These are phyloP conservation scores for Lerista edwardsae DNA, from an alignment of 2,797 vertebrate species.

Conservation along the genomic window DNA sequence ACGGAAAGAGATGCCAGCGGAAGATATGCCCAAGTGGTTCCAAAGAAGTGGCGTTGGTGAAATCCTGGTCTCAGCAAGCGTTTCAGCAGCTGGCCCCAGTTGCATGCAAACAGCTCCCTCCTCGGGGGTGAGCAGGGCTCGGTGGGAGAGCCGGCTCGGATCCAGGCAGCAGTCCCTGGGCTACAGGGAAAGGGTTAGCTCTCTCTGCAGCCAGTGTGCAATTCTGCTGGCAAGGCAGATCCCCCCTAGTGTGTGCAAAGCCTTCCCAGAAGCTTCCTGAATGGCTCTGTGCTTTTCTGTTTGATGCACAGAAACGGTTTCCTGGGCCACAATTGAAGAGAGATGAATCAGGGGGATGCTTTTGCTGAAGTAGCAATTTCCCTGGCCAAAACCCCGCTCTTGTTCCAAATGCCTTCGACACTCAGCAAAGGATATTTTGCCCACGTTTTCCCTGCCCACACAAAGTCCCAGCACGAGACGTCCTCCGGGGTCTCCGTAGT, in stretches of 20 bases:
- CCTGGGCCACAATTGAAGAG: slow-evolving; percentile 7
- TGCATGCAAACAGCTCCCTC: not conserved
- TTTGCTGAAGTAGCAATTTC: not conserved
- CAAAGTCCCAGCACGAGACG: not conserved
- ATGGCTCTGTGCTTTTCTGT: slow-evolving; percentile 16
- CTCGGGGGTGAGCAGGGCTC: not conserved
- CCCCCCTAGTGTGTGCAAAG: not conserved
- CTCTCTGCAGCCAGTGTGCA: not conserved
- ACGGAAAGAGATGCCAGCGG: no score
- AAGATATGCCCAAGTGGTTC: not conserved
- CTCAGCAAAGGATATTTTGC: not conserved
- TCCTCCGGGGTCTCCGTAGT: not conserved
- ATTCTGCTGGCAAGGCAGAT: slow-evolving; percentile 2
- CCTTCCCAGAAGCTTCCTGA: slow-evolving; percentile 12
- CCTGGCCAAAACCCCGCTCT: not conserved
- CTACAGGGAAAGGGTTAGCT: not conserved
- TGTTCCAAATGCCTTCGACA: not conserved
- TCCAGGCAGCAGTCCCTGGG: slow-evolving; percentile 17
- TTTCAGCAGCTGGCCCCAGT: not conserved
- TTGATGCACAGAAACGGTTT: slow-evolving; percentile 20
- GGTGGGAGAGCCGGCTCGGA: not conserved
- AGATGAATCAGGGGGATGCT: not conserved
- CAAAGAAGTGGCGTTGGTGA: not conserved
- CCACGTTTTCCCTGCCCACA: not conserved
- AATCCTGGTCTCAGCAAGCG: not conserved